Evolutionary conservation across 2,797 vertebrate genomes (phyloP).

Genomic region (Sebastes iracundus): DNA sequence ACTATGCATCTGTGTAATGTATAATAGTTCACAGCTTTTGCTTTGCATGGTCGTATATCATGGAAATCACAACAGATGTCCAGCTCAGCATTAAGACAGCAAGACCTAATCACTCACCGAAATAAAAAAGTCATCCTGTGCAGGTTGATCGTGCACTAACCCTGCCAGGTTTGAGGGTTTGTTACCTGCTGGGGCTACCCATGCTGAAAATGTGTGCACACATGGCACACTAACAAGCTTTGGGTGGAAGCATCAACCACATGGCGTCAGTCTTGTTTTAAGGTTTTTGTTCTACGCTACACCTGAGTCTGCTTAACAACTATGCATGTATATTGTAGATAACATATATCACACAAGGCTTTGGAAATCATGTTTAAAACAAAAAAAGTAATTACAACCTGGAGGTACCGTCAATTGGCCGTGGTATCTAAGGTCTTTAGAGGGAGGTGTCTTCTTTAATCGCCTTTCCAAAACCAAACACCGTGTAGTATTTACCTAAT

Average conservation of each 20-base stretch:
- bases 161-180: constrained; percentile 43
- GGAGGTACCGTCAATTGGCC: background rate
- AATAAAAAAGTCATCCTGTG: constrained; percentile 40
- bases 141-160: background rate
- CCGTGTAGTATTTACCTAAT: background rate
- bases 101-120: constrained; percentile 31
- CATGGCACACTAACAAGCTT: constrained; percentile 45
- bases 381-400: background rate
- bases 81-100: constrained; percentile 23
- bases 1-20: constrained; percentile 16
- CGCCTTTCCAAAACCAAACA: background rate
- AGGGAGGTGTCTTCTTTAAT: background rate
- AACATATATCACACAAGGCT: background rate
- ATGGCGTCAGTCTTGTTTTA: background rate
- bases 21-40: constrained; percentile 7
- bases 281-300: background rate
- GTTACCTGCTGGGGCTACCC: constrained; percentile 50
- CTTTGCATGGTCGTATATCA: background rate
- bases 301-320: background rate
- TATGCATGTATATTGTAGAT: background rate
- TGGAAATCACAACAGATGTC: constrained; percentile 48
- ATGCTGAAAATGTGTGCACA: constrained; percentile 58
- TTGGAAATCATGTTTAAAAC: background rate
- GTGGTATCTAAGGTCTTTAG: background rate
- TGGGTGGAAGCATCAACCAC: constrained; percentile 1